These are phyloP conservation scores for Xanthorhoe spadicearia DNA, from an alignment of 2,888 invertebrate species.

Conservation along the genomic window DNA sequence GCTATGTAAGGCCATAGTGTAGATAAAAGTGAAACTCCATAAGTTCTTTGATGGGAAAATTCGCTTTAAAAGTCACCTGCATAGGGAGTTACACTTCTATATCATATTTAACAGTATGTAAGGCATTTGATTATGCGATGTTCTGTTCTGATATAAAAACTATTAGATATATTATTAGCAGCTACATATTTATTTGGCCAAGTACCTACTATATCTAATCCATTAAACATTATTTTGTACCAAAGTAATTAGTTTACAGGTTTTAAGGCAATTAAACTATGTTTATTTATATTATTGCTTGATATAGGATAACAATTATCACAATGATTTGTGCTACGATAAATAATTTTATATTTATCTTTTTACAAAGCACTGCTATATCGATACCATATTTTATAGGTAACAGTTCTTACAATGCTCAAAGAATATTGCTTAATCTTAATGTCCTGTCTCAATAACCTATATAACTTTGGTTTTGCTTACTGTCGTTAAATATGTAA, in stretches of 20 bases:
- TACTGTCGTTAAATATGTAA: no score
- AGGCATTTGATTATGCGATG: constrained; percentile 16
- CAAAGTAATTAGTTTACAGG: constrained; percentile 29
- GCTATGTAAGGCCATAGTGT: constrained; percentile 28
- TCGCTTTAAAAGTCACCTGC: neutral
- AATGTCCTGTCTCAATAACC: no score
- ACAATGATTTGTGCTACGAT: constrained; percentile 31
- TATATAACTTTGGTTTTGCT: no score
- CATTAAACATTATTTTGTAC: constrained; percentile 36
- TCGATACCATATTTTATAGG: constrained; percentile 4
- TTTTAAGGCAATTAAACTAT: constrained; percentile 25
- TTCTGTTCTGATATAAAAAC: constrained; percentile 28
- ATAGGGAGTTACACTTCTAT: constrained; percentile 20
- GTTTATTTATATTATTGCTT: constrained; percentile 29
- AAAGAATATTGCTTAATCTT: neutral
- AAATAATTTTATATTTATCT: neutral
- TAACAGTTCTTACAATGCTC: neutral
- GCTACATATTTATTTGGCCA: constrained; percentile 30
- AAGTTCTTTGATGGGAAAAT: neutral
- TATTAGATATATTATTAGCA: constrained; percentile 21
- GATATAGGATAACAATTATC: constrained; percentile 26
- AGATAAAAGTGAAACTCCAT: constrained; percentile 22
- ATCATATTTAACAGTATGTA: constrained; percentile 15
- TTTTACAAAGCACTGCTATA: constrained; percentile 8
- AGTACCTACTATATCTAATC: constrained; percentile 27